Evolutionary conservation across 2,888 invertebrate genomes (phyloP).

Genomic region (Meliscaeva auricollis): DNA sequence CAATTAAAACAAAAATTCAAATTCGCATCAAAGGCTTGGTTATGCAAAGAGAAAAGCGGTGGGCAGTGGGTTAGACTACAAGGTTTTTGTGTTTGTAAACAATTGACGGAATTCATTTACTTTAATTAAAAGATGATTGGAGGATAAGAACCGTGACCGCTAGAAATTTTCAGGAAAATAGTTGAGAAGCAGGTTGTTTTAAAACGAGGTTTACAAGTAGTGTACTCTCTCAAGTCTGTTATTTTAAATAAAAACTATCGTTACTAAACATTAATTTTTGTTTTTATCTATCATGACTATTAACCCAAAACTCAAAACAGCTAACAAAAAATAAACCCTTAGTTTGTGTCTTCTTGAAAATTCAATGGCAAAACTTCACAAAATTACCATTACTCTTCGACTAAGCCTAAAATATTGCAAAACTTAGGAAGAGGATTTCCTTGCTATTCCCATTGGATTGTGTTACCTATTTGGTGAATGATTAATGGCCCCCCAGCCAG

Average conservation of each 20-base stretch:
- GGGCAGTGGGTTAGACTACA: background rate
- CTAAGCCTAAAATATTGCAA: slow-evolving; percentile 49
- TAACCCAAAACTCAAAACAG: background rate
- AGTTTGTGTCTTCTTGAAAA: slow-evolving; percentile 3
- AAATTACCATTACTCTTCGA: slow-evolving; percentile 44
- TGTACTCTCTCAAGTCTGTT: too few species aligned
- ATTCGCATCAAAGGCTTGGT: background rate
- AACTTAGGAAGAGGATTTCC: slow-evolving; percentile 40
- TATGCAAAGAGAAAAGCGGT: background rate
- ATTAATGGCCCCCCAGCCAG: slow-evolving; percentile 38
- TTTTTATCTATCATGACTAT: background rate
- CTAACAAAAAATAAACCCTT: background rate
- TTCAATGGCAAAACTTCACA: slow-evolving; percentile 25
- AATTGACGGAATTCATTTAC: background rate
- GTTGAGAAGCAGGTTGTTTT: too few species aligned
- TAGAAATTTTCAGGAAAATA: too few species aligned
- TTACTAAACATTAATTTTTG: background rate
- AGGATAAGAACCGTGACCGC: background rate
- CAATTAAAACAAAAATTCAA: slow-evolving; percentile 32
- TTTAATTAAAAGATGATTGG: background rate
- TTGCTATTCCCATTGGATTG: slow-evolving; percentile 39
- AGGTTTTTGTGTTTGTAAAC: background rate
- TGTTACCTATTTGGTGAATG: slow-evolving; percentile 48
- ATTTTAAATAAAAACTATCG: too few species aligned
- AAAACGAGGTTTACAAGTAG: too few species aligned